Evolutionary conservation across 2,113 vertebrate genomes (phyloP).

Genomic region (Dipodomys merriami): DNA sequence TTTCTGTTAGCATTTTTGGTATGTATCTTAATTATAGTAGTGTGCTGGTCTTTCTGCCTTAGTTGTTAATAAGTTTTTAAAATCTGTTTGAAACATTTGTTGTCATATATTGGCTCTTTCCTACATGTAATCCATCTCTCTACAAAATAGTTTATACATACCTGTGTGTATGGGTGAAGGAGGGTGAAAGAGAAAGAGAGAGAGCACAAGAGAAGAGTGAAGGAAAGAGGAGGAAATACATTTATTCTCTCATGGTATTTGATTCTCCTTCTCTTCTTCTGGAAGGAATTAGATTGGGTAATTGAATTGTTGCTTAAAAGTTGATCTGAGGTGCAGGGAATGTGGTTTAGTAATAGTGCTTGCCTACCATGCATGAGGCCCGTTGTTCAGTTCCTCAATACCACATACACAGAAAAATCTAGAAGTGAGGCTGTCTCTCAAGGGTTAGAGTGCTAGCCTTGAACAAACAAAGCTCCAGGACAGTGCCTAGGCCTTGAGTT

Average conservation of each 20-base stretch:
- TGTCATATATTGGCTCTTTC: conserved; percentile 6
- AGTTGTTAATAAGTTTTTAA: background rate
- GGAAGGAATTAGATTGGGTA: conserved; percentile 32
- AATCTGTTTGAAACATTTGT: conserved; percentile 9
- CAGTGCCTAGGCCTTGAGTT: too few relatives aligned
- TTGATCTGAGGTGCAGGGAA: background rate
- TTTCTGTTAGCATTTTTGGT: too few relatives aligned
- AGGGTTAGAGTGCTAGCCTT: background rate
- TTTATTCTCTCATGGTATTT: background rate
- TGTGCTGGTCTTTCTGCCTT: too few relatives aligned
- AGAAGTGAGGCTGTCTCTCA: background rate
- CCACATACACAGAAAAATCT: too few relatives aligned
- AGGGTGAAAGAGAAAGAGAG: background rate
- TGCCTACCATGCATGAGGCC: too few relatives aligned
- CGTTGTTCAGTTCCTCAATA: too few relatives aligned
- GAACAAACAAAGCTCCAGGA: too few relatives aligned
- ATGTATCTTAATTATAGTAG: too few relatives aligned
- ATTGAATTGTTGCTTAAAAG: background rate
- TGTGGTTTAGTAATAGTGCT: too few relatives aligned
- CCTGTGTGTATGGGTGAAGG: background rate
- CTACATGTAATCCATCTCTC: background rate
- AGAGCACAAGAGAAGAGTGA: too few relatives aligned
- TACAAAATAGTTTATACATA: background rate
- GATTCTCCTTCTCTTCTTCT: conserved; percentile 18
- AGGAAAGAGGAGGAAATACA: background rate